A percentile compares a stretch with the other conserved stretches of the same genome.
These are phyloP conservation scores for Rhynchotus rufescens DNA, from an alignment of 2,797 vertebrate genomes.

Conservation along the genomic window DNA sequence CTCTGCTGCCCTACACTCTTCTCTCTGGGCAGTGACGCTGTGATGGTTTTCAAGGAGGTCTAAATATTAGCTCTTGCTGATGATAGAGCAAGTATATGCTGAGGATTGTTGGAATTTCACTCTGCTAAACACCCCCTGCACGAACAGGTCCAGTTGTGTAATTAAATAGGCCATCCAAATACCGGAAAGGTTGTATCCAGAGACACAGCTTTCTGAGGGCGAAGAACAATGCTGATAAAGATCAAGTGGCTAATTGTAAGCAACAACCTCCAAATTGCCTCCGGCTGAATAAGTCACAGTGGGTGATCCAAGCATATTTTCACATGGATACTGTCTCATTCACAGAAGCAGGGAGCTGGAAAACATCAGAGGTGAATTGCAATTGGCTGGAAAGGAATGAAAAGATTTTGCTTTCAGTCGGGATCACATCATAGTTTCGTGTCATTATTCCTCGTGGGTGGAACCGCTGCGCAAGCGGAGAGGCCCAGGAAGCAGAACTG, in stretches of 20 bases:
- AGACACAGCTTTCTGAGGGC: conserved; percentile 71
- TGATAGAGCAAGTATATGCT: neutral
- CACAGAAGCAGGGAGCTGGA: conserved; percentile 67
- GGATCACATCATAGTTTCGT: conserved; percentile 61
- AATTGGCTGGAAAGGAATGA: conserved; percentile 77
- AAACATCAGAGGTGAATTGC: conserved; percentile 60
- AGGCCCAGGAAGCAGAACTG: conserved; percentile 1
- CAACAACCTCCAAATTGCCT: conserved; percentile 77
- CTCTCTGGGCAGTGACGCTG: neutral
- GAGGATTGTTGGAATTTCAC: conserved; percentile 20
- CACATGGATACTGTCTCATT: conserved; percentile 77
- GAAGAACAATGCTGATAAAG: conserved; percentile 80
- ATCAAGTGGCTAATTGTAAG: conserved; percentile 82
- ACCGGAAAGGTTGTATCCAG: conserved; percentile 70
- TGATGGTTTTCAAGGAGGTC: neutral
- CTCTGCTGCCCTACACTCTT: neutral
- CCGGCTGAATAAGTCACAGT: conserved; percentile 78
- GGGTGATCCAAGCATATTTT: conserved; percentile 79
- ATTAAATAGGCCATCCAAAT: conserved; percentile 74
- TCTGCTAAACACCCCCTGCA: conserved; percentile 22
- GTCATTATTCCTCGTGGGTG: conserved; percentile 63
- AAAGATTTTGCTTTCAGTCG: conserved; percentile 68
- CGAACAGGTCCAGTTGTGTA: conserved; percentile 50
- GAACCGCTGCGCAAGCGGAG: conserved; percentile 37
- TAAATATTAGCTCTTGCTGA: conserved; percentile 14